Base-by-base conservation (phyloP, 1,140 invertebrate species). In the Scaptomyza graminum region DNA sequence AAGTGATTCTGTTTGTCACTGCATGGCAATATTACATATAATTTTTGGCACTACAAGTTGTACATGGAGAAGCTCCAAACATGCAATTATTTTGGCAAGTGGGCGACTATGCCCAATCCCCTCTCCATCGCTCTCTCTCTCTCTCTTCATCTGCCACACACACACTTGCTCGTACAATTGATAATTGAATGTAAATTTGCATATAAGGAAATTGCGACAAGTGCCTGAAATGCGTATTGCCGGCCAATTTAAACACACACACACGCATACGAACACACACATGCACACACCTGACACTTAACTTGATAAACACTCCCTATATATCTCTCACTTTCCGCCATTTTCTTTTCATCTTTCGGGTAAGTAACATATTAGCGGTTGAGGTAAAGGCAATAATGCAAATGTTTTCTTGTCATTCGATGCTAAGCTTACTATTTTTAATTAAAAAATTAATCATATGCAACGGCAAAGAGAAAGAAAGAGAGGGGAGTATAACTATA, bases 371-470 rank as follows among this genome's bases (percentile, higher is more conserved):
- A 75, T 81, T 75, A 64, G 82, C 60, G 78, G 82, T 72, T 71
- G 3, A 16, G 57, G 41, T 46, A 41, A 62, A 44, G 31, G 22
- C 50, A 46, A 15, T 44, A 18, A 46, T 61, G 51, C 15, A 54
- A 47, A 60, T 47, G 25, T 57, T 54, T 46, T 57, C 11, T 39
- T 54, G 63, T 31, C 60, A 56, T 25, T 46, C 55, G 43, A 63
- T 55, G 56, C 55, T 71, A 46, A 66, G 64, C 64, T 13, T 65
- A 50, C 37, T 64, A 74, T 72, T 88, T 84, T 87, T 87, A 87
- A 87, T 87, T 87, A 87, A 87, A 81, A 84, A 87, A 87, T 83
- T 83, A 83, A 82, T 83, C 76, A 79, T 76, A 80, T 66, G 31
- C 64, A 46, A 22, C 5, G 44, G 55, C 9, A 62, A 43, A 66